Conservation (phyloP, 2,797 vertebrate genomes). For the Helarctos malayanus region DNA sequence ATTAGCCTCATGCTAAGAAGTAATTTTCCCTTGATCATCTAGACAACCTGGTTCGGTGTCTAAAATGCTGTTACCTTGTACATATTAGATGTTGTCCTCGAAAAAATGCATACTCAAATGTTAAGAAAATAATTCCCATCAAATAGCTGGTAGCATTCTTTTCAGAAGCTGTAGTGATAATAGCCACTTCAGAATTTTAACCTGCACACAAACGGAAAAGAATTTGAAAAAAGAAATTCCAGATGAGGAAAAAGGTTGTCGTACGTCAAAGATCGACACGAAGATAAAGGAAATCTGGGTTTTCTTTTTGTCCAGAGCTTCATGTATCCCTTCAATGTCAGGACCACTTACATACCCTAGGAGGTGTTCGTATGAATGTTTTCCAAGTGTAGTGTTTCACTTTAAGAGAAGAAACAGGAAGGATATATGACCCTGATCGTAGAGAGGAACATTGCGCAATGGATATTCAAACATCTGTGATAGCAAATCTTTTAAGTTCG, state of each 20-base stretch:
- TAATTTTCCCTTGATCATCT: constrained; percentile 22
- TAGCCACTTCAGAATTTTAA: constrained; percentile 8
- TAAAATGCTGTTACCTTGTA: constrained; percentile 22
- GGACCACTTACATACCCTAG: not conserved
- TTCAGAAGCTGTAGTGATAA: not conserved
- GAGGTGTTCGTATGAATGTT: not conserved
- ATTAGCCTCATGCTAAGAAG: constrained; percentile 31
- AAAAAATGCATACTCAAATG: constrained; percentile 21
- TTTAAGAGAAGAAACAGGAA: not conserved
- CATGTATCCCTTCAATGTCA: not conserved
- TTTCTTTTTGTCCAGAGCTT: not conserved
- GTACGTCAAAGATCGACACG: not conserved
- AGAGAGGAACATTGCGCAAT: not conserved
- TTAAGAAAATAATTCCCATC: not conserved
- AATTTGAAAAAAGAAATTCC: not conserved
- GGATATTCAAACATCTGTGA: not conserved
- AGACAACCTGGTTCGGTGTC: not conserved
- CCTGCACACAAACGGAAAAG: not conserved
- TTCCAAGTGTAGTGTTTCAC: not conserved
- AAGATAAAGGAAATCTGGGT: not conserved
- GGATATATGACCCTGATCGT: not conserved
- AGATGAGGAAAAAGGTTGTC: not conserved
- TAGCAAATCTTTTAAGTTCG: not conserved
- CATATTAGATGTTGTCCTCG: constrained; percentile 21
- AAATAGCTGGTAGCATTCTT: not conserved